A percentile compares a stretch with the other conserved stretches of the same genome.
These are phyloP conservation scores for Watsonalla binaria DNA, from an alignment of 2,888 invertebrate species.

Conservation along the genomic window DNA sequence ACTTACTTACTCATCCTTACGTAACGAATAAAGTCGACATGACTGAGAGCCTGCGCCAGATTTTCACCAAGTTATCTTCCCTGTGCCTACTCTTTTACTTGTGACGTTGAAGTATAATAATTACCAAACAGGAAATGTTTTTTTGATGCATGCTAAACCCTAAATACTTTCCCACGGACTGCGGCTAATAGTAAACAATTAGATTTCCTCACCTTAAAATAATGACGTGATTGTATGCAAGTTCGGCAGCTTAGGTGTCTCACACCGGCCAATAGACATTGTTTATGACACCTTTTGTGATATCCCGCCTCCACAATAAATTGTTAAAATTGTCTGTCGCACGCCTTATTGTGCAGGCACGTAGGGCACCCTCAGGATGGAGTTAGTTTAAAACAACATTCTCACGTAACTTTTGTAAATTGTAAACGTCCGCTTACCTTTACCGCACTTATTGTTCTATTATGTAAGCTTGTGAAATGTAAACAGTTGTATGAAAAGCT, in stretches of 20 bases:
- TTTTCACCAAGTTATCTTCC: too few relatives aligned
- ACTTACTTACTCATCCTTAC: too few relatives aligned
- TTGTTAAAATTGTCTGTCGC: constrained; percentile 46
- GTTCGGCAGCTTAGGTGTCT: constrained; percentile 60
- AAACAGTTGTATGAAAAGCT: constrained; percentile 52
- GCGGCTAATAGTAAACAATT: constrained; percentile 53
- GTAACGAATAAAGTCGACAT: too few relatives aligned
- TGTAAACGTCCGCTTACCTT: constrained; percentile 61
- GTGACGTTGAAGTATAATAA: too few relatives aligned
- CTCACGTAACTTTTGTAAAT: constrained; percentile 74
- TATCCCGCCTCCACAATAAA: constrained; percentile 59
- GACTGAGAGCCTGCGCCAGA: too few relatives aligned
- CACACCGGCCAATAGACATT: constrained; percentile 46
- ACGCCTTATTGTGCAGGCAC: constrained; percentile 57
- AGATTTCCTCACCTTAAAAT: constrained; percentile 60
- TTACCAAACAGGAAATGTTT: constrained; percentile 41
- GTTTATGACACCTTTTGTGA: constrained; percentile 67
- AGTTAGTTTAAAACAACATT: constrained; percentile 61
- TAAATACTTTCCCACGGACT: constrained; percentile 60
- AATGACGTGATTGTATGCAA: constrained; percentile 71
- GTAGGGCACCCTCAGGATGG: constrained; percentile 55
- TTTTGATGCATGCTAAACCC: constrained; percentile 25
- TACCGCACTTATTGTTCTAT: constrained; percentile 65
- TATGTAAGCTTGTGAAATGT: constrained; percentile 61
- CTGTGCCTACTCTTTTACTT: too few relatives aligned